Evolutionary conservation across 2,113 vertebrate species (phyloP).

Genomic region (Sporophila hypoxantha): DNA sequence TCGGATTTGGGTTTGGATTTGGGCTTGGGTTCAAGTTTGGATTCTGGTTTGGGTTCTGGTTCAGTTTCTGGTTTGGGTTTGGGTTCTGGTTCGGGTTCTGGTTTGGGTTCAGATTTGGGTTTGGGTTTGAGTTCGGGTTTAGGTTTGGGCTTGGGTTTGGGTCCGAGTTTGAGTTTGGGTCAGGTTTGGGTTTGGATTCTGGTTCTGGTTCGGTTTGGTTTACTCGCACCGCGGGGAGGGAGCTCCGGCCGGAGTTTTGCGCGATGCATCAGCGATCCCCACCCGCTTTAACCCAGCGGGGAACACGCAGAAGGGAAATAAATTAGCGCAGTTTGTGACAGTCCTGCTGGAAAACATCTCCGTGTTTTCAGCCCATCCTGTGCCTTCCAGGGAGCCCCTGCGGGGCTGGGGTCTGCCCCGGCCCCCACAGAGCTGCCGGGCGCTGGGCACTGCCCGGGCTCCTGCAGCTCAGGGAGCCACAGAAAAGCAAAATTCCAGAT

Average conservation of each 20-base stretch:
- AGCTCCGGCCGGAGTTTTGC: neutral
- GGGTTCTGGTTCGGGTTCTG: accelerated
- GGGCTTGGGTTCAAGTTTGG: accelerated
- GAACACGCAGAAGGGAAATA: neutral
- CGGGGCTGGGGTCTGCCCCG: neutral
- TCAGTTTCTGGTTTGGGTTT: accelerated
- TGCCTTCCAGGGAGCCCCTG: neutral
- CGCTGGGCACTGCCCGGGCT: neutral
- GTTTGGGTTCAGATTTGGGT: accelerated
- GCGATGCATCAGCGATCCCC: neutral
- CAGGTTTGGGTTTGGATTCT: too few relatives aligned
- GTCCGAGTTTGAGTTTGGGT: accelerated
- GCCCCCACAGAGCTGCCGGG: neutral
- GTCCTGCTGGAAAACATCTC: neutral
- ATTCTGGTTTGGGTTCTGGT: too few relatives aligned
- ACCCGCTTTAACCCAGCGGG: too few relatives aligned
- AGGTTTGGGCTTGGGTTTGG: accelerated
- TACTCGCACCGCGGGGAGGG: too few relatives aligned
- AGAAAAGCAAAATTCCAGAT: neutral
- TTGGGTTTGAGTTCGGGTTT: accelerated
- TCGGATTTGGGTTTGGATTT: too few relatives aligned
- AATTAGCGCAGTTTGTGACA: neutral
- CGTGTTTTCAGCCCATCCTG: too few relatives aligned
- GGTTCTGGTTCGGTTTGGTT: neutral
- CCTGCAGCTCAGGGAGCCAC: neutral